Percentiles rank a stretch among this genome's conserved stretches.
Conservation (phyloP, 2,888 invertebrate species). For the Eupithecia insigniata region DNA sequence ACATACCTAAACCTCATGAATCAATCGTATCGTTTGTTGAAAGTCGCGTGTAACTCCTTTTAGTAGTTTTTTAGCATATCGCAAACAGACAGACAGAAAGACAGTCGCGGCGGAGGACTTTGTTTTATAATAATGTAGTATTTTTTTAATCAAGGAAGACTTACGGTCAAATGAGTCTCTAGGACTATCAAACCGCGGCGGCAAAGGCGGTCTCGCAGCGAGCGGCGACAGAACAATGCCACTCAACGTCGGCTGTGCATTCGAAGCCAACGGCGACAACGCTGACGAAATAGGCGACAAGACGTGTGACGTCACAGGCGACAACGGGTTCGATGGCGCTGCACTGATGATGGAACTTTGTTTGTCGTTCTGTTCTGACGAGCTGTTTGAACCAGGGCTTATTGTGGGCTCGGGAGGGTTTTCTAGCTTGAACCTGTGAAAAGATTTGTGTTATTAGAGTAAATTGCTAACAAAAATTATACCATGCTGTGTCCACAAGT, state of each 20-base stretch:
- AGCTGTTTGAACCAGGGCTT: conserved; percentile 81
- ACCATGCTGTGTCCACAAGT: too few species aligned
- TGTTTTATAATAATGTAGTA: too few species aligned
- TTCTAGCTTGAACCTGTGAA: conserved; percentile 70
- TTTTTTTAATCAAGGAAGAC: neutral
- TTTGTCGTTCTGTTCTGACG: conserved; percentile 77
- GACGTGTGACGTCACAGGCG: conserved; percentile 30
- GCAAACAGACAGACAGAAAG: too few species aligned
- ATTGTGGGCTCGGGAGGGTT: conserved; percentile 71
- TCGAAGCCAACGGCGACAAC: conserved; percentile 28
- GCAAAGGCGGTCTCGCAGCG: conserved; percentile 67
- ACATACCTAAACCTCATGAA: too few species aligned
- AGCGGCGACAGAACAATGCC: conserved; percentile 66
- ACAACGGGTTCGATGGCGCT: conserved; percentile 45
- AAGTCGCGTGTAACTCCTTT: too few species aligned
- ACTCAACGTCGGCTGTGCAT: conserved; percentile 40
- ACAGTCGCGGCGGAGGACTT: too few species aligned
- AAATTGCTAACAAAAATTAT: neutral
- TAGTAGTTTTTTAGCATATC: too few species aligned
- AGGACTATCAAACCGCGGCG: conserved; percentile 70
- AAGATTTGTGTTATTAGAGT: neutral
- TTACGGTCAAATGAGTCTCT: conserved; percentile 64
- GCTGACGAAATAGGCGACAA: neutral
- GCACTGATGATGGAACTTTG: conserved; percentile 78
- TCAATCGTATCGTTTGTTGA: too few species aligned